Base-by-base conservation (phyloP, 2,888 invertebrate genomes). In the Parasteatoda lunata region DNA sequence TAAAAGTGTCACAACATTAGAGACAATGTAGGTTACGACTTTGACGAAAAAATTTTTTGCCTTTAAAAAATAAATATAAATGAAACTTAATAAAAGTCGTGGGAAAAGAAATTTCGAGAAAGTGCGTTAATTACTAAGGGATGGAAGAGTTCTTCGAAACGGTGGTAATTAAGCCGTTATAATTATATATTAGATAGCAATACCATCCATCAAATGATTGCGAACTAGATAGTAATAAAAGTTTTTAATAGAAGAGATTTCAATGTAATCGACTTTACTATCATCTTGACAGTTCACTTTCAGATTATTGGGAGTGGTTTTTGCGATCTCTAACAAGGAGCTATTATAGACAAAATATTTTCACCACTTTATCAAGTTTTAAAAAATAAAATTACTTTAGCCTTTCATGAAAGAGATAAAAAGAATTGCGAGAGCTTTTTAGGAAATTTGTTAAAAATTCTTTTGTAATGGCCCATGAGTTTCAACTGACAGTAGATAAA, bases 21-120 rank as follows among this genome's bases (percentile, higher is more conserved):
- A 70, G 69, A 78, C 73, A 78, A 84, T 84, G 84, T 84, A 84
- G 84, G 84, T 84, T 84, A 84, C 84, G 49, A 73, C 65, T 70
- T 72, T 77, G 47, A 59, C 5, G 54, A 73, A 66, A 73, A 65
- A 73, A 54, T 66, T 45, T 52, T 7, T 59, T 59, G 9, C 11
- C 9, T 59, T 13, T 13, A 59, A 59, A 9, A 59, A 59, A 59
- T n/a, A 59, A 59, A 13, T 59, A 13, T n/a, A 59, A 7, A 59
- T 51, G 15, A 72, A 59, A 75, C n/a, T 65, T 54, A 68, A 66
- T 13, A 51, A 76, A 71, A 73, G 54, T 72, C 68, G 72, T 73
- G 68, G 48, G 77, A 84, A 84, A 72, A n/a, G 47, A 51, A 66
- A 64, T 69, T 72, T 72, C 48, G 52, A n/a, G 48, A 72, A 72